Evolutionary conservation across 2,888 invertebrate genomes (phyloP), one percentile per base, ranked within the genome.

Genomic region (Helleia helle): DNA sequence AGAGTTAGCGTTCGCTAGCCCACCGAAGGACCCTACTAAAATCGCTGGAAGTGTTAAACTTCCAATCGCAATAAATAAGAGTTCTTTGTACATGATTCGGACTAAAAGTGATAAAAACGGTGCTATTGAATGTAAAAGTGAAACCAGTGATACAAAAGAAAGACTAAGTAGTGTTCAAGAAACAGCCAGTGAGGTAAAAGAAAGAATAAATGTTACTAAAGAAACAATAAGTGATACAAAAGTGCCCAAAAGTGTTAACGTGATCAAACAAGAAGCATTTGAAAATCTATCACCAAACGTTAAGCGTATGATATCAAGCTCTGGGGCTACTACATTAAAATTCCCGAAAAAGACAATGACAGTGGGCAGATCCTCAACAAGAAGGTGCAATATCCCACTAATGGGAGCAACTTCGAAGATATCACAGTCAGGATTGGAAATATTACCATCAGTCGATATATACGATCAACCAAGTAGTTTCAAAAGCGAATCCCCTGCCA

Each of bases 231-330:
- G n/a, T n/a, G n/a, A n/a, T n/a, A n/a, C n/a, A n/a, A n/a, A n/a
- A n/a, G n/a, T n/a, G n/a, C n/a, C n/a, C n/a, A n/a, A n/a, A n/a
- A n/a, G n/a, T n/a, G n/a, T n/a, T n/a, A n/a, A n/a, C n/a, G n/a
- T n/a, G n/a, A n/a, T n/a, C n/a, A n/a, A n/a, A 55, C 60, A 79
- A 41, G 54, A 65, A 41, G 60, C 80, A 31, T 87, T 89, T 57
- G 85, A 86, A 41, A 86, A 86, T 56, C 71, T 89, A 8, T 89
- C 89, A 11, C 87, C 88, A 3, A 87, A 87, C 55, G 89, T 89
- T 3, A 88, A 88, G 61, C 74, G 89, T 48, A 87, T 89, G 72
- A 76, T 89, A 47, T 87, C 88, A 2, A 80, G 88, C 62, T 87
- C 88, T 6, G 62, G 71, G 1, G 68, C 73, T 1, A 77, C 74